Conservation (phyloP, 2,888 invertebrate species). For the Lathronympha strigana region DNA sequence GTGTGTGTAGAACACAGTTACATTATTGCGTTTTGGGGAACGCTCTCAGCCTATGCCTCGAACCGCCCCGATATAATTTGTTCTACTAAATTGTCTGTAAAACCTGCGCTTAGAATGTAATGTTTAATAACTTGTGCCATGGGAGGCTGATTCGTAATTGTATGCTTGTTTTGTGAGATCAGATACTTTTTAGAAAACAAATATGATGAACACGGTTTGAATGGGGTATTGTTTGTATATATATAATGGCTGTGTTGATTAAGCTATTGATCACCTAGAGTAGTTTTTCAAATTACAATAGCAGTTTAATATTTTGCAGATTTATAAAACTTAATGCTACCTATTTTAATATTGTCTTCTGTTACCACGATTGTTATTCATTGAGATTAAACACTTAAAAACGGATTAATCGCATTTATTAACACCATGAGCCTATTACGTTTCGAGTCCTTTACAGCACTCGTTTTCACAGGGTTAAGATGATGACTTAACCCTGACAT, state of each 20-base stretch:
- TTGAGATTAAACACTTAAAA: no score
- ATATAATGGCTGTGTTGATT: slow-evolving; percentile 12
- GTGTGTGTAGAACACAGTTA: no score
- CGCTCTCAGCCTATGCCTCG: slow-evolving; percentile 49
- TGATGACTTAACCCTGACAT: no score
- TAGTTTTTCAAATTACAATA: background rate
- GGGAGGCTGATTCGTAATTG: slow-evolving; percentile 74
- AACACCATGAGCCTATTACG: no score
- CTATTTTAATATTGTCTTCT: no score
- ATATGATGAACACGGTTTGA: slow-evolving; percentile 50
- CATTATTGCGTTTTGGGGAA: no score
- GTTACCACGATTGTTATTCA: no score
- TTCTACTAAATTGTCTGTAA: slow-evolving; percentile 81
- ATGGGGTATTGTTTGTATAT: slow-evolving; percentile 25
- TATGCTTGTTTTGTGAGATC: slow-evolving; percentile 61
- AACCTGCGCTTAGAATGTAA: slow-evolving; percentile 74
- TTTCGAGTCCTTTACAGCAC: no score
- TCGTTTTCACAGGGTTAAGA: no score
- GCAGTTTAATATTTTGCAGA: no score
- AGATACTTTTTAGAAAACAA: slow-evolving; percentile 68
- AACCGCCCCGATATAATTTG: slow-evolving; percentile 70
- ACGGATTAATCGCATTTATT: no score
- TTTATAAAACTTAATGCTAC: no score
- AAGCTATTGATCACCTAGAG: background rate
- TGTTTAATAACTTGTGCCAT: slow-evolving; percentile 78